Base-by-base conservation (phyloP, 1,140 invertebrate species). In the Scaptomyza hsui region DNA sequence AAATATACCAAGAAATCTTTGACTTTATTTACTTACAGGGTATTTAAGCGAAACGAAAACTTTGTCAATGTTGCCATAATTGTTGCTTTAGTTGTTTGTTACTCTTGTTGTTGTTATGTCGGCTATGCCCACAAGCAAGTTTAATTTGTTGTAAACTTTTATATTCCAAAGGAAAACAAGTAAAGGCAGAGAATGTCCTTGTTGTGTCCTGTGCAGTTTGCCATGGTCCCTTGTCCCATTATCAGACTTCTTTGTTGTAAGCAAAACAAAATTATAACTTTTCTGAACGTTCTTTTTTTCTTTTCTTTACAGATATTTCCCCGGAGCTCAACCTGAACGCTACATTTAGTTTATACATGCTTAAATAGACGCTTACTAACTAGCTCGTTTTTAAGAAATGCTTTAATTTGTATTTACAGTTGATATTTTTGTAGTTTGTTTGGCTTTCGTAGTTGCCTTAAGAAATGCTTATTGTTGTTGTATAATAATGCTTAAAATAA, bases 131-230 rank as follows among this genome's bases (percentile, higher is more conserved):
- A 75, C 78, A 86, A 78, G 78, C 82, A 88, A 86, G 78, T 88
- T 88, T 88, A 88, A 88, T 88, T 88, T 88, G 82, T 88, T 88
- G 75, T 88, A 73, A 88, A 82, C 82, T 88, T 78, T 78, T 61
- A 69, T 59, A 64, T 81, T 68, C 61, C 75, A 41, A 77, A 67
- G 42, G 63, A 49, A 49, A 63, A 76, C 75, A 88, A 72, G 64
- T 62, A 86, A 29, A 69, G 63, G 62, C 65, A 65, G 35, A 26
- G 47, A 47, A 74, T 70, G 45, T 63, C 13, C 41, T 16, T 41
- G n/a, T 41, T 21, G 59, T 60, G 26, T 41, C 48, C 47, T 52
- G 63, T 60, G 49, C 59, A 55, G 63, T 24, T 29, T 42, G 52
- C 53, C 13, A 21, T 26, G 47, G 21, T 29, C 12, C 21, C 19